These are phyloP conservation scores for Trypoxylon attenuatum DNA, from an alignment of 2,888 invertebrate genomes.

Conservation along the genomic window DNA sequence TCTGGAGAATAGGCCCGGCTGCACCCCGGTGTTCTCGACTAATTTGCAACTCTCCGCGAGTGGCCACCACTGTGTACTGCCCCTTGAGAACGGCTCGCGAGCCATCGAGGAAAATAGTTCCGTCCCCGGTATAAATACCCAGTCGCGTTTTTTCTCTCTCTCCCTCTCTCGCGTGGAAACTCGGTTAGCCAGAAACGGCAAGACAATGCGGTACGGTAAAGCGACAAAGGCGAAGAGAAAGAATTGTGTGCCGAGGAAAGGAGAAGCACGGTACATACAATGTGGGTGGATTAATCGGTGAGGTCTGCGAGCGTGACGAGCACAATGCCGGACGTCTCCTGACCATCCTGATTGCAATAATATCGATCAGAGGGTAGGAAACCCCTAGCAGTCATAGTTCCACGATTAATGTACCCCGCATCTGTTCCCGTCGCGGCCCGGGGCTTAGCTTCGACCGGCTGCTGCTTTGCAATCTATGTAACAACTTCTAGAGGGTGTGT, in stretches of 20 bases:
- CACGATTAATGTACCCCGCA: conserved; percentile 65
- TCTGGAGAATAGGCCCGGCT: not conserved
- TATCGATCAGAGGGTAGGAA: conserved; percentile 52
- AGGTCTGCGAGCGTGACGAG: not conserved
- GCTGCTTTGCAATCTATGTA: no score
- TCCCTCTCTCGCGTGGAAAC: no score
- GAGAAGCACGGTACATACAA: no score
- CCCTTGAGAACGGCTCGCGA: not conserved
- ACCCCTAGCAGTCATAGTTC: conserved; percentile 27
- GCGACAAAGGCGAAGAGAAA: not conserved
- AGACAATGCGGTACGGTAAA: not conserved
- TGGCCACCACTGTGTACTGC: not conserved
- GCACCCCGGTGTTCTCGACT: not conserved
- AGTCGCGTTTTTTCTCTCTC: no score
- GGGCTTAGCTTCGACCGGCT: no score
- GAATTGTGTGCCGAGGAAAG: no score
- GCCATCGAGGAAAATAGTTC: not conserved
- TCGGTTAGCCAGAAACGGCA: no score
- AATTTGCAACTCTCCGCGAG: not conserved
- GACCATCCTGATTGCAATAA: conserved; percentile 40
- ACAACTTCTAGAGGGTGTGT: not conserved
- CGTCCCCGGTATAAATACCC: no score
- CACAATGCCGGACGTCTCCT: conserved; percentile 28
- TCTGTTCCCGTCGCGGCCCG: conserved; percentile 61
- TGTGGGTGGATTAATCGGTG: not conserved